Evolutionary conservation across 2,113 vertebrate genomes (phyloP), one percentile per base, ranked within the genome.

Genomic region (Phalacrocorax brasilianus): DNA sequence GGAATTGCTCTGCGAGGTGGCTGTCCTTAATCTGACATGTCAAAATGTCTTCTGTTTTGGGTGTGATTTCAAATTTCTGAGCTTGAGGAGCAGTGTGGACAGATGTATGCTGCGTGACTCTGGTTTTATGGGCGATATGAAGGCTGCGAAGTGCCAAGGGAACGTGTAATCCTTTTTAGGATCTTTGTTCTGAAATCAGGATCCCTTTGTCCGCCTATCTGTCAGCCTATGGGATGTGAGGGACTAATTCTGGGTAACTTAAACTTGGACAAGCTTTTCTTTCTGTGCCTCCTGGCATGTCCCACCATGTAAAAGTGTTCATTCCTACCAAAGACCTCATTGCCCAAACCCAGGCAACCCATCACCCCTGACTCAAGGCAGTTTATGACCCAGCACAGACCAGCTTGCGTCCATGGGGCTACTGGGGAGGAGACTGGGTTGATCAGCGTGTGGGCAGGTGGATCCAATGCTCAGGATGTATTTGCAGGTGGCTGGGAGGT

Each of bases 41-140:
- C 62, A 26, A 62, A 63, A 23, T 0, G 0, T 14, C 42, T 42
- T 11, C 0, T 14, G 4, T 59, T 61, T 65, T 0, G 6, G 12
- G 19, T 28, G 44, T 26, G 2, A 67, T 80, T 74, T 42, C 26
- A 12, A 38, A n/a, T 58, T 42, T 80, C 58, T 44, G 5, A 50
- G 53, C 47, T 26, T 40, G n/a, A 59, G n/a, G 38, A 52, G 58
- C 47, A 21, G 2, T 4, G 6, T 18, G 30, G 33, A 42, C 30
- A n/a, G 50, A 9, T 18, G 12, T 1, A 5, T 58, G 28, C 22
- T 50, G 12, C 1, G 0, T 77, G 71, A 15, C 22, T 65, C 26
- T 19, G 38, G 11, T 55, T 65, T 75, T 49, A 5, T 4, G 24
- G 30, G 30, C 1, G 1, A 33, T 24, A 10, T 4, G 27, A 26